These are phyloP conservation scores for Onchidella celtica DNA, from an alignment of 2,888 invertebrate genomes.

Conservation along the genomic window DNA sequence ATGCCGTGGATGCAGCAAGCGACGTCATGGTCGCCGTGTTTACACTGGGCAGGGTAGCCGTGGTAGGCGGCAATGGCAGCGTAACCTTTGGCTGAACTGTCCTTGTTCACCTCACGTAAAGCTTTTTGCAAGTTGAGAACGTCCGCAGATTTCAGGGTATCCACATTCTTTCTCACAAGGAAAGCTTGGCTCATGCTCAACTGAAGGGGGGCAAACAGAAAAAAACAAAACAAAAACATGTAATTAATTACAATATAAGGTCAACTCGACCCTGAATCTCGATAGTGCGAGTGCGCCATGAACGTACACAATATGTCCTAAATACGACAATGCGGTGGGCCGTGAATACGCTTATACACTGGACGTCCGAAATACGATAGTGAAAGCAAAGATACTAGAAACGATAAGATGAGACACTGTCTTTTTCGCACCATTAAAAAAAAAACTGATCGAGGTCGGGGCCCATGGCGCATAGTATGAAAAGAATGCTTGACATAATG, in stretches of 20 bases:
- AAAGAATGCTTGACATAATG: no score
- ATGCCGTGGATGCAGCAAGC: conserved; percentile 57
- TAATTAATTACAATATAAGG: background rate
- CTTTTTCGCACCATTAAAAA: no score
- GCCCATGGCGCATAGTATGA: no score
- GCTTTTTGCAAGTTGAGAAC: conserved; percentile 27
- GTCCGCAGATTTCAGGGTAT: conserved; percentile 21
- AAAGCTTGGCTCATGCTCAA: background rate
- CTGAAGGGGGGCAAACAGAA: conserved; percentile 1
- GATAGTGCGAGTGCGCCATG: background rate
- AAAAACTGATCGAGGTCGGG: no score
- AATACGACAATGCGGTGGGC: no score
- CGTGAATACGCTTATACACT: no score
- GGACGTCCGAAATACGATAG: no score
- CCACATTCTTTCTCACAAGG: conserved; percentile 27
- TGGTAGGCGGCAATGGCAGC: conserved; percentile 40
- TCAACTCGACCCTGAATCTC: background rate
- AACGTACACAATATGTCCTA: background rate
- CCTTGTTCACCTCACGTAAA: conserved; percentile 27
- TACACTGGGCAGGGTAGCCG: conserved; percentile 47
- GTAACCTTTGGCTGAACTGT: conserved; percentile 33
- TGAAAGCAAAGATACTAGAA: no score
- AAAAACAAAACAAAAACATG: background rate
- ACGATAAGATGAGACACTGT: no score
- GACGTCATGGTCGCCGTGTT: background rate